phyloP scores from a whole-genome alignment of 2,113 vertebrate genomes.

The Nibea albiflora region DNA sequence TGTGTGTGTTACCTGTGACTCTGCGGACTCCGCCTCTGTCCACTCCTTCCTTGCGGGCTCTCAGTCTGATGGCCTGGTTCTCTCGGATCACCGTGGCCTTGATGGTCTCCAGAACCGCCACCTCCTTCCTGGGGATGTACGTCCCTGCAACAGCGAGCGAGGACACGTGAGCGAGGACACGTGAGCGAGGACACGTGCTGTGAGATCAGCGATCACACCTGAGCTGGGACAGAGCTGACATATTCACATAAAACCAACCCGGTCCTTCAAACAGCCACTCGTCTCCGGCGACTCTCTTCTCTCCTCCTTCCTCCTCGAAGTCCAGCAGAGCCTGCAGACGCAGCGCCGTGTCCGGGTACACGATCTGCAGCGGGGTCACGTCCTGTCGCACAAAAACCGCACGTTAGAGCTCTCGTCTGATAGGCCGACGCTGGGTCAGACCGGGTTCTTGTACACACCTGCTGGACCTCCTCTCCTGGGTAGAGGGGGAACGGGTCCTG shows the following conservation, averaged over 20 bases:
- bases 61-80: conserved; percentile 91
- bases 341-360: conserved; percentile 91
- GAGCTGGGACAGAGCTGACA: no score
- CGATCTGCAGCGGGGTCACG: conserved; percentile 89
- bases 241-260: conserved; percentile 68
- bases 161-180: no score
- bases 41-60: conserved; percentile 89
- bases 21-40: conserved; percentile 85
- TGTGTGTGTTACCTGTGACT: conserved; percentile 83
- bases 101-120: conserved; percentile 87
- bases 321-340: conserved; percentile 91
- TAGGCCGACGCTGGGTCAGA: no score
- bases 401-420: not conserved
- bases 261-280: conserved; percentile 96
- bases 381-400: conserved; percentile 71
- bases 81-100: conserved; percentile 89
- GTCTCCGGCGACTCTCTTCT: conserved; percentile 88
- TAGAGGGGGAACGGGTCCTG: conserved; percentile 91
- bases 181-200: no score
- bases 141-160: conserved; percentile 81
- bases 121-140: conserved; percentile 92
- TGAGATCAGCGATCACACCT: no score
- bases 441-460: conserved; percentile 73
- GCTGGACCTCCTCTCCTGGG: conserved; percentile 87
- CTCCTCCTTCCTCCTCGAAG: conserved; percentile 80